phyloP scores from a whole-genome alignment of 1,140 invertebrate genomes.

The Polyergus mexicanus region DNA sequence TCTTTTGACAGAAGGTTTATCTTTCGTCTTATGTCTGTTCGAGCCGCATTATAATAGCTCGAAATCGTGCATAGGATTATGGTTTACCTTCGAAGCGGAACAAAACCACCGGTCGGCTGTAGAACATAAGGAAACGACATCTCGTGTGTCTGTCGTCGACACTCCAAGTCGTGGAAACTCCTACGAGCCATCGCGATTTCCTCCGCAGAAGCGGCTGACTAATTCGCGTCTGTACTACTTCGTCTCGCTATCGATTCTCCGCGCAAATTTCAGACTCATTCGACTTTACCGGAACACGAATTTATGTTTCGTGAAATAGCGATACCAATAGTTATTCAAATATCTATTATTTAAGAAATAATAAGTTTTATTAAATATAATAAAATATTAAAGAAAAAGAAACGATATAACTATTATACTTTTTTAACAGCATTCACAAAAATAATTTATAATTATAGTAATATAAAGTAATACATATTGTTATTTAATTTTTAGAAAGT shows the following conservation, averaged over 20 bases:
- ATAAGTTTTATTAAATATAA: constrained; percentile 11
- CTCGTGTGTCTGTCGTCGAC: constrained; percentile 45
- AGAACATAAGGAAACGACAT: constrained; percentile 39
- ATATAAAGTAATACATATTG: constrained; percentile 1
- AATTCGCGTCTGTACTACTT: constrained; percentile 56
- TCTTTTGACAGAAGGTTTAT: too few relatives aligned
- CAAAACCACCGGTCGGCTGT: constrained; percentile 23
- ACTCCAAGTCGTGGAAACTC: constrained; percentile 31
- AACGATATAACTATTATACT: not conserved
- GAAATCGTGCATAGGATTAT: constrained; percentile 15
- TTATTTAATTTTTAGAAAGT: not conserved
- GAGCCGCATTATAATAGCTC: not conserved
- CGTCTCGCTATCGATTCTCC: constrained; percentile 31
- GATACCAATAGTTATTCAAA: constrained; percentile 1
- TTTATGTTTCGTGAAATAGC: not conserved
- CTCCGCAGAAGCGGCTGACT: constrained; percentile 45
- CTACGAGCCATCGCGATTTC: constrained; percentile 37
- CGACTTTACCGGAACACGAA: not conserved
- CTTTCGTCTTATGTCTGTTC: not conserved
- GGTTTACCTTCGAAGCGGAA: constrained; percentile 17
- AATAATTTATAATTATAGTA: not conserved
- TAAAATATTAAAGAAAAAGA: not conserved
- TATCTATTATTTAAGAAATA: not conserved
- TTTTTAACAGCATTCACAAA: not conserved
- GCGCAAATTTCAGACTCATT: constrained; percentile 10